Conservation (phyloP, 1,140 invertebrate species). For the Aricia agestis region DNA sequence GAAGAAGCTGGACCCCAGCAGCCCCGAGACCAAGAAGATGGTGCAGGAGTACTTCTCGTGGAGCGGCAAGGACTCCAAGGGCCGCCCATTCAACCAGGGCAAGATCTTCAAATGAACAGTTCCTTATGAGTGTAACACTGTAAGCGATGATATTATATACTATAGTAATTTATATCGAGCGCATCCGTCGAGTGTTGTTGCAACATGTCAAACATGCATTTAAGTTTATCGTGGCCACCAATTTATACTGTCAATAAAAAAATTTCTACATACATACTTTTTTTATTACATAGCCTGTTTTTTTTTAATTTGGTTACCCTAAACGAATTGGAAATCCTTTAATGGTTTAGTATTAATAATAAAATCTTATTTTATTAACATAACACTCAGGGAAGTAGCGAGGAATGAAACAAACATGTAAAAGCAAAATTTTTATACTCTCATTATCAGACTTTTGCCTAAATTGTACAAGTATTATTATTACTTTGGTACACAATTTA, state of each 20-base stretch:
- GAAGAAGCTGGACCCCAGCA: conserved; percentile 93
- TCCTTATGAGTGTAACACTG: background rate
- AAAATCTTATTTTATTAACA: no score
- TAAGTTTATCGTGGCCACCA: conserved; percentile 17
- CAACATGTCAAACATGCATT: conserved; percentile 12
- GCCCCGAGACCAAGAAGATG: conserved; percentile 90
- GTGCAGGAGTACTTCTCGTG: conserved; percentile 96
- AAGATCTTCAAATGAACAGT: conserved; percentile 98
- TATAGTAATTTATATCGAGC: background rate
- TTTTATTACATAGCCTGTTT: background rate
- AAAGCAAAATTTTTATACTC: conserved; percentile 67
- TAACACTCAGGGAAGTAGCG: no score
- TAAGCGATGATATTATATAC: conserved; percentile 15
- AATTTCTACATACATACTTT: conserved; percentile 19
- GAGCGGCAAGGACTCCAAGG: conserved; percentile 91
- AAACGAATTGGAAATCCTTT: no score
- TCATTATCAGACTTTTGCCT: conserved; percentile 65
- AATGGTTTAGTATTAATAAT: background rate
- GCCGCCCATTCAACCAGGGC: conserved; percentile 97
- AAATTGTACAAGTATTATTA: conserved; percentile 61
- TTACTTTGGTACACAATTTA: conserved; percentile 52
- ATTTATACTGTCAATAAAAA: conserved; percentile 24
- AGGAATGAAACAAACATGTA: conserved; percentile 35
- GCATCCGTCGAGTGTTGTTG: background rate
- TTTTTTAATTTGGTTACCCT: no score